Evolutionary conservation across 2,113 vertebrate species (phyloP).

Genomic region (Entelurus aequoreus): DNA sequence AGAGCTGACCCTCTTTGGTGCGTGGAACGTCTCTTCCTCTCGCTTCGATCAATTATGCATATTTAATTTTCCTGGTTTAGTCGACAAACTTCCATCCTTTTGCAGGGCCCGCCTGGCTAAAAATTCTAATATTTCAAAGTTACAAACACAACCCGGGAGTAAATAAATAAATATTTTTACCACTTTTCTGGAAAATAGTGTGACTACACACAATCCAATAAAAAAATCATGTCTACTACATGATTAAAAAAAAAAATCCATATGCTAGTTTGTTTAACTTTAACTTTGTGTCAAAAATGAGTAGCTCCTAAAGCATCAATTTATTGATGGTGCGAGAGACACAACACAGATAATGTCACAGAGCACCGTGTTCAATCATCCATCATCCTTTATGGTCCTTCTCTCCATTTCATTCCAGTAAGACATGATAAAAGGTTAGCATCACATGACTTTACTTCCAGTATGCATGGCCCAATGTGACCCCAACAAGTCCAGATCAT

Average conservation of each 20-base stretch:
- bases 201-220: slow-evolving; percentile 26
- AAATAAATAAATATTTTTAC: too few species aligned
- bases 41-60: neutral
- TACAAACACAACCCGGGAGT: neutral
- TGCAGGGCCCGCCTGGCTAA: neutral
- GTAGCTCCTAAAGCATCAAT: slow-evolving; percentile 37
- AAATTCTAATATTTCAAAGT: neutral
- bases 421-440: slow-evolving; percentile 5
- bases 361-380: neutral
- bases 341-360: slow-evolving; percentile 18
- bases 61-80: slow-evolving; percentile 7
- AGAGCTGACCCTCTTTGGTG: slow-evolving; percentile 36
- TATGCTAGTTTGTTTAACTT: slow-evolving; percentile 43
- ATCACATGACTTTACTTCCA: neutral
- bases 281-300: slow-evolving; percentile 44
- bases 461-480: neutral
- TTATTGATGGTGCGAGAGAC: slow-evolving; percentile 35
- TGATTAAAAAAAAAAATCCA: slow-evolving; percentile 40
- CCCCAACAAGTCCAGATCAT: slow-evolving; percentile 4
- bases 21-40: slow-evolving; percentile 16
- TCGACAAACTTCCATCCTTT: neutral
- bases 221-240: slow-evolving; percentile 18
- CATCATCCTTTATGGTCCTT: neutral
- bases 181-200: slow-evolving; percentile 1
- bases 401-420: neutral